Evolutionary conservation across 2,888 invertebrate genomes (phyloP), one percentile per base, ranked within the genome.

Genomic region (Acrobasis suavella): DNA sequence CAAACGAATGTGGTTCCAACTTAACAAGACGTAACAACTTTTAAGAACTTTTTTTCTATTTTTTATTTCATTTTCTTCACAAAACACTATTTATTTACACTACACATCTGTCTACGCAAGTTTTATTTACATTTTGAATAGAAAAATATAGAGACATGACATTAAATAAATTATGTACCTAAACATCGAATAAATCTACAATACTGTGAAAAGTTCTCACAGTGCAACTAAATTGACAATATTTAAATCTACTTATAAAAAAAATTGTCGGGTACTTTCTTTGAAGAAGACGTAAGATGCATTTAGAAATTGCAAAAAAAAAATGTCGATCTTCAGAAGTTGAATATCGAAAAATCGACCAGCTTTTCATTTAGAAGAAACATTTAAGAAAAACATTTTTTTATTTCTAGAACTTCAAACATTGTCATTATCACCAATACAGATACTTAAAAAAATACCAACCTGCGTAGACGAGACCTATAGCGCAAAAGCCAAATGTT

Each of bases 1-100:
- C 15, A 46, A 17, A 54, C 9, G 14, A 61, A 50, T 51, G 60
- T 60, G 60, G 60, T 17, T 60, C 51, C 16, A 50, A 50, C 51
- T 17, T 59, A 59, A 63, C 63, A 63, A 37, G 46, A 16, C 32
- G 32, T 5, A 32, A 32, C 32, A 32, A 32, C 7, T 32, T 32
- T 8, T 17, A 14, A 49, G 15, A 32, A 32, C 32, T 14, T 39
- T 38, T 60, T 60, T 39, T 42, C 50, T 59, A 64, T 50, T 50
- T n/a, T 60, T 54, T 61, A 46, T 14, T 46, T 39, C 32, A 58
- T 52, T n/a, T 42, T 56, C 46, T 46, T 49, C 32, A 46, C 8
- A 58, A 46, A 46, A 46, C 22, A 58, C 42, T 22, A 58, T 37
- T 12, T 56, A 39, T 56, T 15, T 39, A 50, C 56, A 56, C 56